A percentile compares a stretch with the other conserved stretches of the same genome.
Evolutionary conservation across 2,113 vertebrate genomes (phyloP).

Genomic region (Amblyopsis rosae): DNA sequence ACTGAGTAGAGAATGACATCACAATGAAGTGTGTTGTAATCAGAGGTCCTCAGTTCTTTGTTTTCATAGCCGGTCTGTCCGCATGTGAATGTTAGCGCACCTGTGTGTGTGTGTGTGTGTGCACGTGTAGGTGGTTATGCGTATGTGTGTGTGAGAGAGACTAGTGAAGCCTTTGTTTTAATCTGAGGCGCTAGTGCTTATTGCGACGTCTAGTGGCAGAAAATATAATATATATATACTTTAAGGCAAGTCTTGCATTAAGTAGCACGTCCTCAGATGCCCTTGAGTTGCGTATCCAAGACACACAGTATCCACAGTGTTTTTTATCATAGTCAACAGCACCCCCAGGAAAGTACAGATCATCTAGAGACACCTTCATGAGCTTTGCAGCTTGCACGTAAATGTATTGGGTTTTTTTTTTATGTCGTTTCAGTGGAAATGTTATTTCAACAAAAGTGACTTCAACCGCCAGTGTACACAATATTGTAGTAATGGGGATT

Average conservation of each 20-base stretch:
- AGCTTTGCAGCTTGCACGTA: not conserved
- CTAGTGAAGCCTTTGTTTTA: no score
- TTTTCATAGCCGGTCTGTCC: no score
- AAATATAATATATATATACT: not conserved
- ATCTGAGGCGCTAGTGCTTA: no score
- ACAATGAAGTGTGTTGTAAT: no score
- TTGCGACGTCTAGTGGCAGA: no score
- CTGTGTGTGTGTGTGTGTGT: no score
- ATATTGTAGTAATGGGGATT: not conserved
- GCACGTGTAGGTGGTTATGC: no score
- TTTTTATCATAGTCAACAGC: not conserved
- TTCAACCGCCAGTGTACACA: not conserved
- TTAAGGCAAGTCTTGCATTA: slow-evolving; percentile 9
- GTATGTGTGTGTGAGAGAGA: no score
- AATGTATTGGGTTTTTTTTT: not conserved
- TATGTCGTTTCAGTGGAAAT: not conserved
- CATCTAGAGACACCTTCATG: not conserved
- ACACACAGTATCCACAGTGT: not conserved
- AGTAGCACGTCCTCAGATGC: slow-evolving; percentile 21
- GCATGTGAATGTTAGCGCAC: no score
- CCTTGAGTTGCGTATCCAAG: slow-evolving; percentile 1
- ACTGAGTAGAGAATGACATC: no score
- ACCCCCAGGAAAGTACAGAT: not conserved
- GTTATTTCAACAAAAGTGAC: not conserved
- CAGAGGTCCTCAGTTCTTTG: no score